These are phyloP conservation scores for Tetramorium alpestre DNA, from an alignment of 1,140 invertebrate genomes.

Conservation along the genomic window DNA sequence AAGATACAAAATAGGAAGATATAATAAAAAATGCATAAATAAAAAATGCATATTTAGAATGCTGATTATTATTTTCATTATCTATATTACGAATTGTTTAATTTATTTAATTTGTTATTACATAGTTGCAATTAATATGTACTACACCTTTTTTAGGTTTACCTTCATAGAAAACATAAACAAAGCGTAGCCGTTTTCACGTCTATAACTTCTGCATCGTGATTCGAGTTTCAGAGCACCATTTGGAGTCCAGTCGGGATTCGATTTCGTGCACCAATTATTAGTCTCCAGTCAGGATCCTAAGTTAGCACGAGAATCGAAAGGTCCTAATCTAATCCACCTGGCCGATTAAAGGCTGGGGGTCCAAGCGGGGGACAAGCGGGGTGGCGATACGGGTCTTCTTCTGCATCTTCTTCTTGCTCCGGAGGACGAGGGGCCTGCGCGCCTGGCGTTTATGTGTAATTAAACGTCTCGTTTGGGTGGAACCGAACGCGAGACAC, in stretches of 20 bases:
- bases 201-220: neutral
- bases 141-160: neutral
- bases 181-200: neutral
- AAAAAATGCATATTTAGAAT: neutral
- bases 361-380: slow-evolving; percentile 12
- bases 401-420: neutral
- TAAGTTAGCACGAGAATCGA: slow-evolving; percentile 72
- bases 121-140: neutral
- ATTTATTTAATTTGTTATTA: slow-evolving; percentile 2
- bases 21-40: neutral
- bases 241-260: neutral
- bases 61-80: neutral
- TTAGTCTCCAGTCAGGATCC: slow-evolving; percentile 64
- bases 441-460: slow-evolving; percentile 70
- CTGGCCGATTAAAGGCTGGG: slow-evolving; percentile 75
- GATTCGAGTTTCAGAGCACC: neutral
- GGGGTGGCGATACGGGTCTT: neutral
- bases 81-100: neutral
- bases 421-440: slow-evolving; percentile 8
- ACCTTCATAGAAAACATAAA: neutral
- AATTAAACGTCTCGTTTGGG: slow-evolving; percentile 77
- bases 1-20: neutral
- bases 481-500: slow-evolving; percentile 73
- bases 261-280: slow-evolving; percentile 70
- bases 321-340: slow-evolving; percentile 81